phyloP scores from a whole-genome alignment of 2,888 invertebrate species.

The Diadromus collaris region DNA sequence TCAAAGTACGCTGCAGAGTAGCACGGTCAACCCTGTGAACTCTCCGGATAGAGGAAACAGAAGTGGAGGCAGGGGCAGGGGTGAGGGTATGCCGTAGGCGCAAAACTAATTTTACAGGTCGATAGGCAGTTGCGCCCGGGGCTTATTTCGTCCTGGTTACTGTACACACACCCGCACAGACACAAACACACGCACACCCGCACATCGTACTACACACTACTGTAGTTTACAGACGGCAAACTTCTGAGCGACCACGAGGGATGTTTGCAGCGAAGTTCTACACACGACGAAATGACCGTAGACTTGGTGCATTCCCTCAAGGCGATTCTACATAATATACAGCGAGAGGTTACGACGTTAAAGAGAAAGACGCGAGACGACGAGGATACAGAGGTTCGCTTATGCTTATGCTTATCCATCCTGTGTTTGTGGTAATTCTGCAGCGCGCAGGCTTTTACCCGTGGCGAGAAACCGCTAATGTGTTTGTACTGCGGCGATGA shows the following conservation, averaged over 20 bases:
- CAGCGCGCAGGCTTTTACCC: constrained; percentile 59
- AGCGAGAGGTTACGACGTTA: constrained; percentile 3
- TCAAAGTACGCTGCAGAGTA: constrained; percentile 48
- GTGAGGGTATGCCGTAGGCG: constrained; percentile 54
- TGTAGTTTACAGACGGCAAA: constrained; percentile 35
- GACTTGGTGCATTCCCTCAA: constrained; percentile 58
- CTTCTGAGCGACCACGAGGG: constrained; percentile 41
- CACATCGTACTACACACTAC: background rate
- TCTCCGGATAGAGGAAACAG: constrained; percentile 43
- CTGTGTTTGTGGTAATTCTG: constrained; percentile 50
- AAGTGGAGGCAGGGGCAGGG: constrained; percentile 43
- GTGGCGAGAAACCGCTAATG: constrained; percentile 65
- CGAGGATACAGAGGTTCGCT: constrained; percentile 26
- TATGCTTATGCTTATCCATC: constrained; percentile 30
- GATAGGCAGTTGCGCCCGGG: constrained; percentile 60
- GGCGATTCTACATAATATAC: constrained; percentile 49
- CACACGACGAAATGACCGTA: constrained; percentile 49
- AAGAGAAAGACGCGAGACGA: background rate
- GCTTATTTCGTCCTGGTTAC: constrained; percentile 54
- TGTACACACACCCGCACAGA: constrained; percentile 21
- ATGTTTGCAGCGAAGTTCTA: constrained; percentile 40
- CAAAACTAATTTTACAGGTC: constrained; percentile 66
- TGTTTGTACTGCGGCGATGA: constrained; percentile 64
- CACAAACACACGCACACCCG: background rate
- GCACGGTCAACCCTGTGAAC: constrained; percentile 55